phyloP scores from a whole-genome alignment of 2,888 invertebrate genomes.

The Pseudanteris insignis region DNA sequence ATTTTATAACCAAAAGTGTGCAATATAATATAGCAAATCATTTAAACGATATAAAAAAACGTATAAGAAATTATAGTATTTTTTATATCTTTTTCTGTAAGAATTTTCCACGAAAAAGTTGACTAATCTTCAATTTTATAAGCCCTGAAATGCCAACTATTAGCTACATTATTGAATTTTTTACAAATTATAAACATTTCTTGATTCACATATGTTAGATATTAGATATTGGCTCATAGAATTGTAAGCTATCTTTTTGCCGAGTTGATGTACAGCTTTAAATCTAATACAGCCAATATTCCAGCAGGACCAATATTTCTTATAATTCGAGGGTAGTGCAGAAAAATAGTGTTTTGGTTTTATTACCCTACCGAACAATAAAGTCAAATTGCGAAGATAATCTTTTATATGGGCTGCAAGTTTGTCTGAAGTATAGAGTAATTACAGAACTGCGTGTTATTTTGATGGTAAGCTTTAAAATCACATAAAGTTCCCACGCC shows the following conservation, averaged over 20 bases:
- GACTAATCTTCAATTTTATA: no score
- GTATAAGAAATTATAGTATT: no score
- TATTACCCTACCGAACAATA: neutral
- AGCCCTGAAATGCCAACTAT: no score
- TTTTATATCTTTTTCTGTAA: no score
- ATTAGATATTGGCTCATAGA: neutral
- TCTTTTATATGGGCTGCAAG: neutral
- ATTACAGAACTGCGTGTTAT: conserved; percentile 1
- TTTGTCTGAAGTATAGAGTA: neutral
- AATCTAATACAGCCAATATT: neutral
- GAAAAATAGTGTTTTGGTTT: conserved; percentile 2
- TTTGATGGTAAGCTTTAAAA: conserved; percentile 12
- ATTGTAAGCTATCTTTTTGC: neutral
- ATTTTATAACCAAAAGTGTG: no score
- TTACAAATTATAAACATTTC: no score
- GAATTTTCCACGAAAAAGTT: no score
- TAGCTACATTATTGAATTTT: no score
- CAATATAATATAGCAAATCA: no score
- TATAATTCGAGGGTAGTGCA: conserved; percentile 5
- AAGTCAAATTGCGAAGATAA: neutral
- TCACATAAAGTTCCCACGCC: conserved; percentile 6
- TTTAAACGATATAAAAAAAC: no score
- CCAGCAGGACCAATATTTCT: neutral
- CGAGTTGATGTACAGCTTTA: neutral
- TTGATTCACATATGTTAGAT: no score